These are phyloP conservation scores for Fundulus diaphanus DNA, from an alignment of 2,797 vertebrate genomes.

Conservation along the genomic window DNA sequence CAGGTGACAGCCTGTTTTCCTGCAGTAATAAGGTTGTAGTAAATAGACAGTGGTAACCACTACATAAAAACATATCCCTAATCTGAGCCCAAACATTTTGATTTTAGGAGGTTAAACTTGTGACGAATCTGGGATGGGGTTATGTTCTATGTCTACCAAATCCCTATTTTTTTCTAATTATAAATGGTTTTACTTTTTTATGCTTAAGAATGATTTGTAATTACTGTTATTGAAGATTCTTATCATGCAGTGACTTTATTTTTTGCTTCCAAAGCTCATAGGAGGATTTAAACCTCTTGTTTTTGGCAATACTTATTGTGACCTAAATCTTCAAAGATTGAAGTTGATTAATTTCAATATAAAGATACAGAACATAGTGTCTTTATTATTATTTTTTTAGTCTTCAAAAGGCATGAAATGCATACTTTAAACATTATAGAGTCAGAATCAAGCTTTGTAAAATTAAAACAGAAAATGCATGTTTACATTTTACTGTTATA, in stretches of 20 bases:
- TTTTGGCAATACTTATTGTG: constrained; percentile 44
- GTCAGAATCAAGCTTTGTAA: not conserved
- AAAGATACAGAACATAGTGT: constrained; percentile 12
- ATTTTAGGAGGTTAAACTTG: not conserved
- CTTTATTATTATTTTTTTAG: constrained; percentile 39
- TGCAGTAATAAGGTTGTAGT: not conserved
- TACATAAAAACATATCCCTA: not conserved
- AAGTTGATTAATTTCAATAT: constrained; percentile 53
- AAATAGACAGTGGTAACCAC: not conserved
- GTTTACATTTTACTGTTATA: constrained; percentile 18
- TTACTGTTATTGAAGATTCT: not conserved
- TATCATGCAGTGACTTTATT: not conserved
- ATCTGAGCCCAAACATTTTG: not conserved
- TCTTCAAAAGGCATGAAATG: not conserved
- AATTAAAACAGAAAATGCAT: constrained; percentile 24
- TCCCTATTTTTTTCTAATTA: not conserved
- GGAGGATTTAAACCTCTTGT: constrained; percentile 27
- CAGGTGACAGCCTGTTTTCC: not conserved
- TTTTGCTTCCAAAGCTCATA: constrained; percentile 9
- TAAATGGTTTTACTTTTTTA: not conserved
- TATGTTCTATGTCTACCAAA: not conserved
- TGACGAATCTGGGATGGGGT: not conserved
- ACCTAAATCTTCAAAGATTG: constrained; percentile 56
- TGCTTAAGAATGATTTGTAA: not conserved
- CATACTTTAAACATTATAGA: not conserved